Conservation (phyloP, 53 echinoderm and acorn worm genomes). For the Echinometra lucunter region DNA sequence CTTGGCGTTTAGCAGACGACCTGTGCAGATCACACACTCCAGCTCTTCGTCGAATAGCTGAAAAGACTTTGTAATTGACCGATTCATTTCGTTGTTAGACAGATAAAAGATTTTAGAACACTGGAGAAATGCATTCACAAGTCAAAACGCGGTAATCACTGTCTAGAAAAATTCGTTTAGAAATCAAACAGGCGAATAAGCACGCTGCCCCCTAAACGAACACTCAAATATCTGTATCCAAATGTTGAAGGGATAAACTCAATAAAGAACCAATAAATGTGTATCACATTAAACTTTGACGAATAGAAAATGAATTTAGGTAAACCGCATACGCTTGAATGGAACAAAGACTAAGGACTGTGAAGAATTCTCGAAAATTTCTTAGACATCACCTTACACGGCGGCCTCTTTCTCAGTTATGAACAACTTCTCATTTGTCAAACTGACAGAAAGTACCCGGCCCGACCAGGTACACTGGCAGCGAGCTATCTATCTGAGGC, state of each 20-base stretch:
- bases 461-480: neutral
- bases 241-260: neutral
- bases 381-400: neutral
- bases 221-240: neutral
- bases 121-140: neutral
- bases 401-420: neutral
- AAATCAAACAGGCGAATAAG: neutral
- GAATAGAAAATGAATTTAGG: neutral
- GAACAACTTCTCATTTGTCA: neutral
- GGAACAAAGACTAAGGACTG: neutral
- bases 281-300: neutral
- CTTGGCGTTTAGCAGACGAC: constrained; percentile 75
- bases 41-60: constrained; percentile 69
- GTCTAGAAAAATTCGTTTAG: neutral
- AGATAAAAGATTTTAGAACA: neutral
- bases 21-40: constrained; percentile 76
- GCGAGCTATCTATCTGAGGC: neutral
- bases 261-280: neutral
- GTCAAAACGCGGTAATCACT: neutral
- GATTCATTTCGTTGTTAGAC: neutral
- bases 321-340: neutral
- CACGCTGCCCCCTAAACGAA: neutral
- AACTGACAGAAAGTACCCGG: neutral
- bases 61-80: constrained; percentile 19
- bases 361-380: neutral